A percentile compares a stretch with the other conserved stretches of the same genome.
These are phyloP conservation scores for Cygnus buccinator DNA, from an alignment of 2,113 vertebrate species.

Conservation along the genomic window DNA sequence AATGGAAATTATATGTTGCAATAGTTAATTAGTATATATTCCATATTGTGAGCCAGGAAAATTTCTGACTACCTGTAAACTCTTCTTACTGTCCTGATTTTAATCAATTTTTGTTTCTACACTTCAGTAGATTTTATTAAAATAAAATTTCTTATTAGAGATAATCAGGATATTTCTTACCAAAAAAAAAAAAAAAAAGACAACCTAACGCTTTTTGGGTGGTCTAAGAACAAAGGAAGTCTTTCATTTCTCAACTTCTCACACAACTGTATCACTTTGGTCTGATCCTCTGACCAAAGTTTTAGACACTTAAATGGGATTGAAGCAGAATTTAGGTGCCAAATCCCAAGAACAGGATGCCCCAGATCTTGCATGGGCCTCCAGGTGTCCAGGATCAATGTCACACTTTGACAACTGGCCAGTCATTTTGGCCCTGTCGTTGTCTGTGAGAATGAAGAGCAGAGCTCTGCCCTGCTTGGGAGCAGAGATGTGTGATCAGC, in stretches of 20 bases:
- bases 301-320: neutral
- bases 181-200: neutral
- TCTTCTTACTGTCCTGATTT: neutral
- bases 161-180: neutral
- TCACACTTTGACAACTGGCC: neutral
- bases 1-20: neutral
- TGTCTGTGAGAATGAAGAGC: neutral
- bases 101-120: neutral
- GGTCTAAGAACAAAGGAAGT: neutral
- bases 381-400: neutral
- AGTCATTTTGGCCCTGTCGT: neutral
- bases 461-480: neutral
- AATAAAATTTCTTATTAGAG: neutral
- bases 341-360: neutral
- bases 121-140: neutral
- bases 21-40: neutral
- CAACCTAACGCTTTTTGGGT: neutral
- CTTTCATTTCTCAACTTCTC: neutral
- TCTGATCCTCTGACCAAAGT: neutral
- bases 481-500: neutral
- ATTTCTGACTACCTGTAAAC: neutral
- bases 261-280: neutral
- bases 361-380: fast-evolving
- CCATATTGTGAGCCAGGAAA: neutral
- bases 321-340: neutral